Conservation (phyloP, 2,888 invertebrate species). For the Clostera curtula region DNA sequence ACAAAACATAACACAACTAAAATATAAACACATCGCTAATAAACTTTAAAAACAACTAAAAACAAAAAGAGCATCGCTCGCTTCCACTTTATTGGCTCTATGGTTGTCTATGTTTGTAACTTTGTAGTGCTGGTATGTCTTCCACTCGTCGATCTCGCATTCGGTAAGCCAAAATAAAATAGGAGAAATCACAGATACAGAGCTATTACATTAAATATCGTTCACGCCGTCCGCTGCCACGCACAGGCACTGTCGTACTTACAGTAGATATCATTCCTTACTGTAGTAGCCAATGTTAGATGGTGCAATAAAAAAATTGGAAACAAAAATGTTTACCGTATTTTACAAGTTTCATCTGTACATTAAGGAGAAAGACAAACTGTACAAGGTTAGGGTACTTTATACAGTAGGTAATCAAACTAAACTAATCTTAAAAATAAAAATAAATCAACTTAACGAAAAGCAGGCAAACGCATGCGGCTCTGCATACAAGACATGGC, state of each 20-base stretch:
- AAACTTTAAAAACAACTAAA: slow-evolving; percentile 61
- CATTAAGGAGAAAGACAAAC: slow-evolving; percentile 68
- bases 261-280: slow-evolving; percentile 80
- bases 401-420: slow-evolving; percentile 70
- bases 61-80: slow-evolving; percentile 50
- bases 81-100: slow-evolving; percentile 44
- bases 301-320: slow-evolving; percentile 81
- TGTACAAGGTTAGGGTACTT: slow-evolving; percentile 67
- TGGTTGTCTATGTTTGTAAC: slow-evolving; percentile 35
- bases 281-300: slow-evolving; percentile 77
- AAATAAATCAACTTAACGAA: slow-evolving; percentile 73
- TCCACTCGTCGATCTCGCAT: slow-evolving; percentile 56
- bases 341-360: slow-evolving; percentile 71
- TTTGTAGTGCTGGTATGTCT: slow-evolving; percentile 31
- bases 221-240: slow-evolving; percentile 51
- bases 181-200: slow-evolving; percentile 46
- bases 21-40: slow-evolving; percentile 71
- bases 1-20: slow-evolving; percentile 76
- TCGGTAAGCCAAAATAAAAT: slow-evolving; percentile 65
- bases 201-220: slow-evolving; percentile 41
- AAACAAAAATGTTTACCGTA: slow-evolving; percentile 76
- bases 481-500: slow-evolving; percentile 78
- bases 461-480: slow-evolving; percentile 83
- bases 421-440: slow-evolving; percentile 73
- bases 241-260: slow-evolving; percentile 53